phyloP scores from a whole-genome alignment of 2,888 invertebrate genomes.

The Cephus spinipes region DNA sequence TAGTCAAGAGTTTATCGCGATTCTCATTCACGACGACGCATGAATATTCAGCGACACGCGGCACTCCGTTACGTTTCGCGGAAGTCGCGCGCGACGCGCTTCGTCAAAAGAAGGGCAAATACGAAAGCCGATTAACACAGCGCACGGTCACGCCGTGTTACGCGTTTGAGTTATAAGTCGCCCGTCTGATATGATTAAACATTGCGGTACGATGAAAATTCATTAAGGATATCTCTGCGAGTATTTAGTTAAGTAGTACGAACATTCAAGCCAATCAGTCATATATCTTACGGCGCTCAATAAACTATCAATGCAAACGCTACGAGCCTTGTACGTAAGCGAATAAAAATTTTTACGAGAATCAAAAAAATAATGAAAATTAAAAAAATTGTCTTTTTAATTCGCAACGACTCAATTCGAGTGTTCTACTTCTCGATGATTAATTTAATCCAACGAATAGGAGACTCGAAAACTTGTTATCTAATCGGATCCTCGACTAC shows the following conservation, averaged over 20 bases:
- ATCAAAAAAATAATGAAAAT: background rate
- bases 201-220: background rate
- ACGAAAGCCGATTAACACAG: background rate
- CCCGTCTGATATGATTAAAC: background rate
- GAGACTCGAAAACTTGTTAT: background rate
- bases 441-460: background rate
- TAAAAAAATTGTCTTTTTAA: background rate
- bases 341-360: background rate
- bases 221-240: background rate
- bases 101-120: background rate
- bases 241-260: background rate
- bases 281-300: background rate
- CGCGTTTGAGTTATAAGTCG: background rate
- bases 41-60: background rate
- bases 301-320: background rate
- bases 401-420: background rate
- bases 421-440: background rate
- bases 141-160: background rate
- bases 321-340: background rate
- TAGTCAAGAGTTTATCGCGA: background rate
- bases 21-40: background rate
- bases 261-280: background rate
- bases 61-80: background rate
- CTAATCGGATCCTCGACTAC: background rate
- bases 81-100: background rate